phyloP scores from a whole-genome alignment of 1,140 invertebrate species.

The Oreohelix idahoensis region DNA sequence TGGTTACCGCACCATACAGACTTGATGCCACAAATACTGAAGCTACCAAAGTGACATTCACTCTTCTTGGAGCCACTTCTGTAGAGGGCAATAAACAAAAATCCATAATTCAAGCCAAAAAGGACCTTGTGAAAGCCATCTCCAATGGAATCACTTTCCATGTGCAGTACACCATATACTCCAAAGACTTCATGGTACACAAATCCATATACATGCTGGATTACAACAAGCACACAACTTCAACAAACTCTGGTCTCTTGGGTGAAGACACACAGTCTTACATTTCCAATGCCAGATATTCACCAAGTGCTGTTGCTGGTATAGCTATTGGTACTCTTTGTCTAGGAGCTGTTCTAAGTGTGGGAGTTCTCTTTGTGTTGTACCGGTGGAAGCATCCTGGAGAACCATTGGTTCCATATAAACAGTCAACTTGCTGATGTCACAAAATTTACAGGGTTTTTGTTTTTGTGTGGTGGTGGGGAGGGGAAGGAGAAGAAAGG shows the following conservation, averaged over 20 bases:
- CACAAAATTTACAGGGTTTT: neutral
- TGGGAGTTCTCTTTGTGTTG: neutral
- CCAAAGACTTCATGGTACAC: slow-evolving; percentile 24
- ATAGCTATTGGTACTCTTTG: neutral
- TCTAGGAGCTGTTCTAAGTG: neutral
- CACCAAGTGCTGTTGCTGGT: neutral
- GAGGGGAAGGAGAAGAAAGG: no score
- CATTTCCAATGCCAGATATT: neutral
- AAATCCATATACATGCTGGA: neutral
- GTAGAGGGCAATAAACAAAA: neutral
- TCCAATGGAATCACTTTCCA: neutral
- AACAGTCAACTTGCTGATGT: neutral
- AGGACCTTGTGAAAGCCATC: neutral
- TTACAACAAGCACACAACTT: neutral
- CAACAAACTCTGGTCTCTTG: neutral
- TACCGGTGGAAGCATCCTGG: neutral
- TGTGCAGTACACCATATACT: neutral
- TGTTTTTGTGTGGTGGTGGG: no score
- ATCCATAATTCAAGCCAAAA: neutral
- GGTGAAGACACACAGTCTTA: neutral
- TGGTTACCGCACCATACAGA: neutral
- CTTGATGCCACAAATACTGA: neutral
- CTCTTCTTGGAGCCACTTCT: slow-evolving; percentile 15
- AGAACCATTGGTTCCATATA: neutral
- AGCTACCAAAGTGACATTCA: slow-evolving; percentile 12